These are phyloP conservation scores for Dicrostonyx torquatus DNA, from an alignment of 2,797 vertebrate species.

Conservation along the genomic window DNA sequence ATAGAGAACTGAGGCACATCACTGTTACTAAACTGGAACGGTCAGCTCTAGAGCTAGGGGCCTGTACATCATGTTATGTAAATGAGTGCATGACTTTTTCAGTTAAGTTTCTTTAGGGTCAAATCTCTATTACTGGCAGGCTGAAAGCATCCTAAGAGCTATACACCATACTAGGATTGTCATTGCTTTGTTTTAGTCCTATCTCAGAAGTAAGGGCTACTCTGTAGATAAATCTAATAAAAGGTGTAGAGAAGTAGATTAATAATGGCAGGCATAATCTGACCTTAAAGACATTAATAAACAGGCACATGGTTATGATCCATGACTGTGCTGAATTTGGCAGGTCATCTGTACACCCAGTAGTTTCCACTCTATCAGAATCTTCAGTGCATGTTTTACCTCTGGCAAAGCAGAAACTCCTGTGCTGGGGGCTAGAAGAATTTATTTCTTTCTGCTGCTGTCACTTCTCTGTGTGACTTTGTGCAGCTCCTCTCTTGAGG, in stretches of 20 bases:
- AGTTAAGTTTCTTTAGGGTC: not conserved
- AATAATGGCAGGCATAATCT: not conserved
- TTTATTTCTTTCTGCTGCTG: not conserved
- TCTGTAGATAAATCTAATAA: not conserved
- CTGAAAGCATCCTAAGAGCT: not conserved
- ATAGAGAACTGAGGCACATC: not conserved
- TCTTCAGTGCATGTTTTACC: not conserved
- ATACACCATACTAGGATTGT: not conserved
- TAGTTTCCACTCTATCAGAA: not conserved
- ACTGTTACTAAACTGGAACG: not conserved
- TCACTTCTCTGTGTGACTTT: not conserved
- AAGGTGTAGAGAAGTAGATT: slow-evolving; percentile 1
- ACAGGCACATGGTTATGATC: not conserved
- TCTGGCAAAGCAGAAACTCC: not conserved
- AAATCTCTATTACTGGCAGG: not conserved
- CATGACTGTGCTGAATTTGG: not conserved
- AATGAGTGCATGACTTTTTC: not conserved
- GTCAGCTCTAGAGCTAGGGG: not conserved
- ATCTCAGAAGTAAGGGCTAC: not conserved
- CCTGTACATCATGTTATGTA: not conserved
- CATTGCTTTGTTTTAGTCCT: slow-evolving; percentile 25
- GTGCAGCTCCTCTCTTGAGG: not conserved
- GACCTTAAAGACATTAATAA: not conserved
- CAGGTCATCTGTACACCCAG: not conserved
- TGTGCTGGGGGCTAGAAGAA: not conserved